A percentile compares a stretch with the other conserved stretches of the same genome.
These are phyloP conservation scores for Ia io DNA, from an alignment of 2,113 vertebrate genomes.

Conservation along the genomic window DNA sequence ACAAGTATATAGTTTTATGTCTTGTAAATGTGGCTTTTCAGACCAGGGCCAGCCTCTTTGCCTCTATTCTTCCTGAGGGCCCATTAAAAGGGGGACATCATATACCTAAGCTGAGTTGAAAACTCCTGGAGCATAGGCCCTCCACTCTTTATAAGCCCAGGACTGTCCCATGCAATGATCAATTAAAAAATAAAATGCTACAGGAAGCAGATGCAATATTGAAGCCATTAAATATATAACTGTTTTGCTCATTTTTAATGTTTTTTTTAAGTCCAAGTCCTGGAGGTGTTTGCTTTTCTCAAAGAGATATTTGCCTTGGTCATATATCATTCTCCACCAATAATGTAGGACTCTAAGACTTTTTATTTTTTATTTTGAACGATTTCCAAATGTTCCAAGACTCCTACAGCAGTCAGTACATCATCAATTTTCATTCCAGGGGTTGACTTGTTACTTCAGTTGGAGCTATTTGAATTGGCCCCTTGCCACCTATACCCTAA, in stretches of 20 bases:
- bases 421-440: constrained; percentile 38
- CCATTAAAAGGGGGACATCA: neutral
- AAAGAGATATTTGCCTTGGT: neutral
- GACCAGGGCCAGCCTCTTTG: neutral
- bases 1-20: neutral
- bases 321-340: neutral
- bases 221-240: neutral
- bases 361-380: neutral
- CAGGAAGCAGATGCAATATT: constrained; percentile 37
- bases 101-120: neutral
- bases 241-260: neutral
- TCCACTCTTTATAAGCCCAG: neutral
- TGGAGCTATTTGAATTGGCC: constrained; percentile 50
- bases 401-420: neutral
- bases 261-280: neutral
- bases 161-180: neutral
- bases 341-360: neutral
- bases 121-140: neutral
- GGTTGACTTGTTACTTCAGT: neutral
- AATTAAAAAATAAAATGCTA: neutral
- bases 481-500: neutral
- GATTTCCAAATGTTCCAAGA: constrained; percentile 10
- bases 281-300: neutral
- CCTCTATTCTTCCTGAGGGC: neutral
- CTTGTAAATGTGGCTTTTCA: constrained; percentile 34